Evolutionary conservation across 2,888 invertebrate genomes (phyloP), one percentile per base, ranked within the genome.

Genomic region (Spodoptera exigua): DNA sequence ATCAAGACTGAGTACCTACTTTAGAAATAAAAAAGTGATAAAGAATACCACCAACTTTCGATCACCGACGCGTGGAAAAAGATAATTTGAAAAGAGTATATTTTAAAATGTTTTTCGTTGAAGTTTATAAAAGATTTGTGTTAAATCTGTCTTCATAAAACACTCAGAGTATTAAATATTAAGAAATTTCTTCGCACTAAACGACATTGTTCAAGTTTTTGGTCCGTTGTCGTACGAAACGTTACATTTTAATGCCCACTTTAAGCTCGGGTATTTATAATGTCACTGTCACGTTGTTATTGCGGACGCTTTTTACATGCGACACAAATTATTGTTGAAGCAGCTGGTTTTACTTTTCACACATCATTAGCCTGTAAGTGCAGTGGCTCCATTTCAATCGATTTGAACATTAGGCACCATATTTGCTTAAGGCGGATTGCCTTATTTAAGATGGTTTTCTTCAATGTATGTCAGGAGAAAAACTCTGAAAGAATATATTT

Each of bases 241-340:
- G n/a, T 9, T 21, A 13, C 48, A 32, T 43, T 48, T 36, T 61
- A 60, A 13, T 4, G 16, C 12, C 43, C 11, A 37, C 12, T 61
- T 16, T 10, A 18, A 40, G 14, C 3, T 11, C 32, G 10, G 12
- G 9, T 36, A 9, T 34, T 59, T 46, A 61, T 35, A 41, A 11
- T 48, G 21, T 2, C n/a, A 1, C 27, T 44, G 17, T 27, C 35
- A n/a, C 11, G 48, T 32, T 61, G 39, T 16, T 18, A 52, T n/a
- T 4, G 34, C 17, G 18, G 11, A 36, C 40, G 32, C 1, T 27
- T 18, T 4, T 53, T 41, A 45, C 52, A 52, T 32, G n/a, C 21
- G 12, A 9, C 14, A 16, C 32, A 32, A 40, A 32, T 21, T 16
- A 21, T 3, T 18, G 39, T 52, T 14, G 32, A n/a, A 17, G 11